Evolutionary conservation across 1,140 invertebrate genomes (phyloP).

Genomic region (Trichonephila clavata): DNA sequence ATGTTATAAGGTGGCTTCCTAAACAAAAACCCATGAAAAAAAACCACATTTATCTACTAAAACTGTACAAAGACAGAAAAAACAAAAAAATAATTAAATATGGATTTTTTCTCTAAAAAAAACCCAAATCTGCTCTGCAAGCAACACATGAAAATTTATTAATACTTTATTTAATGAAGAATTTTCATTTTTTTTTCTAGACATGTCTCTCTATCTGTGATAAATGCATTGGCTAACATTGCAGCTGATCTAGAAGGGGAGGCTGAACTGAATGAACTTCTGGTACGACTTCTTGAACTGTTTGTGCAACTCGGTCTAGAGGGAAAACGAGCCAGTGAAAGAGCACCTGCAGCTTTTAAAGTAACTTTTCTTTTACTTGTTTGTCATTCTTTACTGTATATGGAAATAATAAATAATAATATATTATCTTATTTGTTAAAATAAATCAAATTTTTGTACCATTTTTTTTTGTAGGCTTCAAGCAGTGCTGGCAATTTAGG

Average conservation of each 20-base stretch:
- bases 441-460: too few relatives aligned
- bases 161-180: not conserved
- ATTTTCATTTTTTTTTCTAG: slow-evolving; percentile 80
- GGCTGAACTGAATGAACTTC: slow-evolving; percentile 90
- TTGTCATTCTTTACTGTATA: not conserved
- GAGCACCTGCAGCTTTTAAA: slow-evolving; percentile 87
- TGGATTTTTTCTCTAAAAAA: too few relatives aligned
- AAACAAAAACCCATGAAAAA: too few relatives aligned
- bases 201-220: slow-evolving; percentile 96
- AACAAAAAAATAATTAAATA: too few relatives aligned
- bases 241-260: slow-evolving; percentile 95
- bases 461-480: slow-evolving; percentile 85
- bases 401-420: too few relatives aligned
- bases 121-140: too few relatives aligned
- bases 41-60: too few relatives aligned
- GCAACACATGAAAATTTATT: too few relatives aligned
- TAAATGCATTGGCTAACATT: slow-evolving; percentile 96
- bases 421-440: too few relatives aligned
- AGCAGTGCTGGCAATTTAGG: slow-evolving; percentile 98
- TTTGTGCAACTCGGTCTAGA: slow-evolving; percentile 99
- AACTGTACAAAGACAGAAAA: too few relatives aligned
- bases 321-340: slow-evolving; percentile 95
- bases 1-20: too few relatives aligned
- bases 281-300: slow-evolving; percentile 93
- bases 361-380: slow-evolving; percentile 79